phyloP scores from a whole-genome alignment of 2,888 invertebrate genomes.

The Coleophora deauratella region DNA sequence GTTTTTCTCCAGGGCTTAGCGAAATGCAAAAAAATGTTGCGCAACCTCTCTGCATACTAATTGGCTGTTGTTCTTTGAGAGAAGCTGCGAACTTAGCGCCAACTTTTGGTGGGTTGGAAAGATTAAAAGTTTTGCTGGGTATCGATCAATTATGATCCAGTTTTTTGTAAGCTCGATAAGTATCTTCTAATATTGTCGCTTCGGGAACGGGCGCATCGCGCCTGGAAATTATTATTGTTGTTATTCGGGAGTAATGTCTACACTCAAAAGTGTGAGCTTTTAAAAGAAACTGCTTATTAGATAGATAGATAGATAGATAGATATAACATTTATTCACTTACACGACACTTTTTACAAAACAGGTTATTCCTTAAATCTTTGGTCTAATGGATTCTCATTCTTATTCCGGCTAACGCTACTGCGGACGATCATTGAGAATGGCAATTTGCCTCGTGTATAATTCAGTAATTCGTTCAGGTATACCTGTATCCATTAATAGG shows the following conservation, averaged over 20 bases:
- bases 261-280: constrained; percentile 8
- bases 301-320: no score
- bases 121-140: constrained; percentile 66
- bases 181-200: constrained; percentile 36
- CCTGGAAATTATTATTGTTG: constrained; percentile 23
- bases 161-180: constrained; percentile 37
- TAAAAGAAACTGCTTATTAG: constrained; percentile 39
- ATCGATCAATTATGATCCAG: constrained; percentile 58
- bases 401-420: constrained; percentile 52
- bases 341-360: no score
- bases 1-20: constrained; percentile 66
- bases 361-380: constrained; percentile 51
- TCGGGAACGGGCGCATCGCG: constrained; percentile 18
- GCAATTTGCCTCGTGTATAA: constrained; percentile 11
- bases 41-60: constrained; percentile 67
- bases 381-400: constrained; percentile 60
- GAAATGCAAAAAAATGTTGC: constrained; percentile 71
- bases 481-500: no score
- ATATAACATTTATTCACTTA: no score
- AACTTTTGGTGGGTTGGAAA: constrained; percentile 24
- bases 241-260: constrained; percentile 18
- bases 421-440: constrained; percentile 39
- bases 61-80: constrained; percentile 64
- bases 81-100: constrained; percentile 49
- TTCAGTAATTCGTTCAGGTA: no score